Base-by-base conservation (phyloP, 2,888 invertebrate species). In the Ptychoptera contaminata region DNA sequence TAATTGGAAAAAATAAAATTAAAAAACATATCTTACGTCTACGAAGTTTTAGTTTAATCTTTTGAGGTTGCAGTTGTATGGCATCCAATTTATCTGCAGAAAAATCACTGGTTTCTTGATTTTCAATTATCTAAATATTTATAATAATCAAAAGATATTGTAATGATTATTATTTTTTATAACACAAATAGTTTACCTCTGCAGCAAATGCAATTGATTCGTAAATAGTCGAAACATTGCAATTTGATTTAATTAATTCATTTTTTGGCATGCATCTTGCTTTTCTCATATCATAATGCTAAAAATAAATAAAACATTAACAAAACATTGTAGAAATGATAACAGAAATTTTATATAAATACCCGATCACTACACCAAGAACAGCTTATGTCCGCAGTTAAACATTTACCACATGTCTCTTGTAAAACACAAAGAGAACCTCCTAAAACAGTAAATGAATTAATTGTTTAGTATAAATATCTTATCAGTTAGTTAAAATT, bases 11-110 rank as follows among this genome's bases (percentile, higher is more conserved):
- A 37, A 37, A 45, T 45, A 15, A 5, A 15, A 14, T 16, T 30
- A 40, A 45, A 30, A 29, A 36, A 29, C 14, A 14, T 14, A 41
- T 62, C 70, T 63, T 64, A 78, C 78, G 68, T 56, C 76, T 73
- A 54, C 77, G 72, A 31, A 82, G 61, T 44, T 70, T 71, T 1
- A 81, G 55, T 32, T 66, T 67, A 16, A 76, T 62, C 50, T 60
- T 69, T 59, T 82, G 81, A 2, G 80, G 82, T 51, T 70, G 73
- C 40, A 82, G 72, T 58, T 82, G 82, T 40, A 78, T 70, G 3
- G 74, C 70, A 12, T 67, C 63, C 8, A 40, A 30, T 15, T 31
- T 43, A 40, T 43, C 46, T n/a, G 42, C 49, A 45, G 56, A 54
- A 40, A 58, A 64, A 48, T 65, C 65, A 49, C 56, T 57, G 8